Evolutionary conservation across 2,797 vertebrate species (phyloP).

Genomic region (Falco rusticolus): DNA sequence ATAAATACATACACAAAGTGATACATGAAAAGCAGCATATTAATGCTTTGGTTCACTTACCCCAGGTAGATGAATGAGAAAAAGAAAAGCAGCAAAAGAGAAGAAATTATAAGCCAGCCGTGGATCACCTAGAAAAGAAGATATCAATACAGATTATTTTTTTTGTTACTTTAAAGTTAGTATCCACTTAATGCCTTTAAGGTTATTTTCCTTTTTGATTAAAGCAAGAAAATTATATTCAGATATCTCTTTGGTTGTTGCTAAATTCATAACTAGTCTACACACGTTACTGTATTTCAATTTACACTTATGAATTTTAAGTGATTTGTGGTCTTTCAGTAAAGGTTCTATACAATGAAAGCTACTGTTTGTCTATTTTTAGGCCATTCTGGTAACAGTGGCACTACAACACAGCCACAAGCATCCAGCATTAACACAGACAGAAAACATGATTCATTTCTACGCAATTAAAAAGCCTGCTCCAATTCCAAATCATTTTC

Average conservation of each 20-base stretch:
- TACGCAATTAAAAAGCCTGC: not conserved
- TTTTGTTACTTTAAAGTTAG: not conserved
- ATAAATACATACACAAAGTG: not conserved
- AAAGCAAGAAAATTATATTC: not conserved
- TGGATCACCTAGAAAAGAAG: conserved; percentile 90
- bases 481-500: not conserved
- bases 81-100: conserved; percentile 95
- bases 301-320: not conserved
- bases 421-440: not conserved
- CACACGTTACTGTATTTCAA: not conserved
- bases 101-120: conserved; percentile 97
- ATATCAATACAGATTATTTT: not conserved
- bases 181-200: not conserved
- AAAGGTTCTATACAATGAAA: not conserved
- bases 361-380: not conserved
- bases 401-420: not conserved
- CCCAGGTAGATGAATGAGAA: conserved; percentile 98
- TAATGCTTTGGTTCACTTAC: conserved; percentile 80
- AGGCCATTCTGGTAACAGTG: not conserved
- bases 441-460: not conserved
- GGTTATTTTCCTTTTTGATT: not conserved
- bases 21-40: not conserved
- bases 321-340: not conserved
- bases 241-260: not conserved
- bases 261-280: not conserved